Conservation (phyloP, 2,113 vertebrate genomes). For the Mola mola region DNA sequence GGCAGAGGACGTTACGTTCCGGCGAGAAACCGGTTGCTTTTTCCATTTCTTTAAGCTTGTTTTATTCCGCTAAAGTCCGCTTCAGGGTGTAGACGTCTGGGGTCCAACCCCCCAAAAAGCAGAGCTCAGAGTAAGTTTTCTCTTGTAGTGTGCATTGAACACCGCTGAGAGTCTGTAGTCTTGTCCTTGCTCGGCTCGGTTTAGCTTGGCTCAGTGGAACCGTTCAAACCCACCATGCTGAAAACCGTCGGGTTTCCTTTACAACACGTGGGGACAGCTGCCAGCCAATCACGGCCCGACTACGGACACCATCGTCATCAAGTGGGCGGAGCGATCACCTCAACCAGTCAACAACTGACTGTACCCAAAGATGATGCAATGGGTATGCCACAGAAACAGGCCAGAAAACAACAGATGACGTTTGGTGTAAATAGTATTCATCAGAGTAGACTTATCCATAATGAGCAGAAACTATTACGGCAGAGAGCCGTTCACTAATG, state of each 20-base stretch:
- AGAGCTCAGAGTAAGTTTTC: too few relatives aligned
- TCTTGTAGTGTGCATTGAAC: too few relatives aligned
- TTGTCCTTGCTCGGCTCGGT: neutral
- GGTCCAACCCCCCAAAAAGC: neutral
- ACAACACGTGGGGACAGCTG: neutral
- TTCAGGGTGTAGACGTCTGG: neutral
- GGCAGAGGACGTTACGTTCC: slow-evolving; percentile 84
- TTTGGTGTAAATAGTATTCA: neutral
- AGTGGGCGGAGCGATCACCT: slow-evolving; percentile 34
- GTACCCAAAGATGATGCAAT: neutral
- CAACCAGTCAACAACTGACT: too few relatives aligned
- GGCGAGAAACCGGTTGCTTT: slow-evolving; percentile 11
- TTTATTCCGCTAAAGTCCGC: neutral
- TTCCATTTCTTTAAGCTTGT: slow-evolving; percentile 63
- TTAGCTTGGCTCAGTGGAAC: neutral
- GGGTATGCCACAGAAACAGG: too few relatives aligned
- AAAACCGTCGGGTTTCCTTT: slow-evolving; percentile 8
- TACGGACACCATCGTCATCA: neutral
- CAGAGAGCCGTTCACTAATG: neutral
- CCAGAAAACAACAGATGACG: neutral
- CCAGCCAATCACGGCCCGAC: slow-evolving; percentile 56
- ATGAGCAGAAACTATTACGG: neutral
- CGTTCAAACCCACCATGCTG: neutral
- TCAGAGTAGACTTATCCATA: neutral
- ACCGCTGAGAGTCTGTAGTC: neutral